phyloP scores from a whole-genome alignment of 2,888 invertebrate genomes.

The Drosophila colorata region DNA sequence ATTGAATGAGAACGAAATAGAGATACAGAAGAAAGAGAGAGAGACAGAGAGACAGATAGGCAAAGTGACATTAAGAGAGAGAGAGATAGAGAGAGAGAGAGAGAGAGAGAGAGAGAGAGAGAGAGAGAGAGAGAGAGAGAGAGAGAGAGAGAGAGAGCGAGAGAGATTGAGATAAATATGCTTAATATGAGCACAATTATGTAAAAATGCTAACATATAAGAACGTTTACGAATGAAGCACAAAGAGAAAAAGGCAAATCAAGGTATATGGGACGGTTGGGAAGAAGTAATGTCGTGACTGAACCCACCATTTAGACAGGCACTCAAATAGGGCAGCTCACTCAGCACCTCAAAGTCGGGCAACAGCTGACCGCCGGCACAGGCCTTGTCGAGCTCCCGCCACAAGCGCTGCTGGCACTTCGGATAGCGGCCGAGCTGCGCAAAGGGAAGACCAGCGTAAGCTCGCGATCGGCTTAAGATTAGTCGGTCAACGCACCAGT shows the following conservation, averaged over 20 bases:
- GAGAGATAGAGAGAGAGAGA: too few relatives aligned
- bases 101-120: not conserved
- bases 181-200: too few relatives aligned
- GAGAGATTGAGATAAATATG: too few relatives aligned
- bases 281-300: not conserved
- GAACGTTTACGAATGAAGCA: not conserved
- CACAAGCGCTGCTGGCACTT: constrained; percentile 74
- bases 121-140: too few relatives aligned
- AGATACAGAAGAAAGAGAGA: too few relatives aligned
- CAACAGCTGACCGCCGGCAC: constrained; percentile 47
- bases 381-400: constrained; percentile 63
- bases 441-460: not conserved
- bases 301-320: constrained; percentile 81
- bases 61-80: too few relatives aligned
- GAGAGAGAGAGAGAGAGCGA: too few relatives aligned
- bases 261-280: too few relatives aligned
- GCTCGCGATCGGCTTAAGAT: too few relatives aligned
- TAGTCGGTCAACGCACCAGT: constrained; percentile 61
- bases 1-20: too few relatives aligned
- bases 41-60: too few relatives aligned
- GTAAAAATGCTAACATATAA: not conserved
- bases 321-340: constrained; percentile 82
- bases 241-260: not conserved
- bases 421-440: constrained; percentile 76
- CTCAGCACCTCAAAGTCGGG: constrained; percentile 77